Evolutionary conservation across 2,113 vertebrate genomes (phyloP).

Genomic region (Otus sunia): DNA sequence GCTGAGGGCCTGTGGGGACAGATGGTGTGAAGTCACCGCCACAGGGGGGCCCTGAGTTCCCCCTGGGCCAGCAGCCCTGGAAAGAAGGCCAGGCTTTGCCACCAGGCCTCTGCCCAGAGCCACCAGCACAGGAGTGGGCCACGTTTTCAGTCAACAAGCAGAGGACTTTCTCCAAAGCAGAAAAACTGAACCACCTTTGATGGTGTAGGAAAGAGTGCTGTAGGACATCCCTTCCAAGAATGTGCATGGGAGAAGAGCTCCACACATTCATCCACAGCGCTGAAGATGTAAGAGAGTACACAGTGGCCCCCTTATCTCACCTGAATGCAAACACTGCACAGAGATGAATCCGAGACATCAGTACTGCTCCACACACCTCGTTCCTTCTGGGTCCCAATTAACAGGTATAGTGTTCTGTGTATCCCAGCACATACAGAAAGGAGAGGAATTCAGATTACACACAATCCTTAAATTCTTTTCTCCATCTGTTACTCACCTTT

Average conservation of each 20-base stretch:
- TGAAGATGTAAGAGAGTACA: neutral
- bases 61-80: neutral
- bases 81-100: neutral
- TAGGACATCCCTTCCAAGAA: neutral
- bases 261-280: rapidly evolving
- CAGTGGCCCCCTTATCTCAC: neutral
- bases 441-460: neutral
- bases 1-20: neutral
- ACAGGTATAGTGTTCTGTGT: neutral
- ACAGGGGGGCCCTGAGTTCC: neutral
- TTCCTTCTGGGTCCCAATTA: neutral
- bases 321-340: neutral
- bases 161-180: neutral
- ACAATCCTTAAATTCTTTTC: neutral
- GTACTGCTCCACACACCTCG: neutral
- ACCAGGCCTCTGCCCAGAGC: neutral
- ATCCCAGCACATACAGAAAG: neutral
- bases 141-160: neutral
- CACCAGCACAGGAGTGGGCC: rapidly evolving
- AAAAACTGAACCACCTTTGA: neutral
- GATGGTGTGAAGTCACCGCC: neutral
- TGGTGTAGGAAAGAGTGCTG: neutral
- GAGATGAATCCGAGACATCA: neutral
- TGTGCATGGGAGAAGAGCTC: neutral
- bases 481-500: neutral